Conservation (phyloP, 2,888 invertebrate genomes). For the Hydrotaea diabolus region DNA sequence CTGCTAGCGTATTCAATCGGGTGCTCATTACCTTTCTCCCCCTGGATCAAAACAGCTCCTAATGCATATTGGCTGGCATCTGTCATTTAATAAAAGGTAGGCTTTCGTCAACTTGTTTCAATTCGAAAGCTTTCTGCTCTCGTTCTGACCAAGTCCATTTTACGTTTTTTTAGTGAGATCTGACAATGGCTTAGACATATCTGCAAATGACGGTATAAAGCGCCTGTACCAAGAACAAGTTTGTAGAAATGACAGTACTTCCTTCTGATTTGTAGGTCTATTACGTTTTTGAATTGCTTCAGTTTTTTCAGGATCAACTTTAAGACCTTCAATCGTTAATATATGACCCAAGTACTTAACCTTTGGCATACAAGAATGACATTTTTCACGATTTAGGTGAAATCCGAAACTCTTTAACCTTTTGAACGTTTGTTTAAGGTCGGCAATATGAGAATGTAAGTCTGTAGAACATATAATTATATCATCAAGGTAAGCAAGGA, state of each 20-base stretch:
- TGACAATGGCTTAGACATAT: slow-evolving; percentile 72
- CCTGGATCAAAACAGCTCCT: slow-evolving; percentile 60
- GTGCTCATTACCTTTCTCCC: slow-evolving; percentile 66
- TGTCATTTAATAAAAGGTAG: slow-evolving; percentile 51
- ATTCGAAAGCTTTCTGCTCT: slow-evolving; percentile 63
- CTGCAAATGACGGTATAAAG: slow-evolving; percentile 57
- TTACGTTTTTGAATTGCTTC: slow-evolving; percentile 68
- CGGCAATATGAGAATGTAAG: slow-evolving; percentile 70
- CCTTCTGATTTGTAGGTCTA: slow-evolving; percentile 69
- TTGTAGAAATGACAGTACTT: slow-evolving; percentile 70
- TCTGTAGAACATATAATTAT: no score
- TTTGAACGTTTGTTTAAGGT: slow-evolving; percentile 69
- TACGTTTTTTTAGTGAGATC: slow-evolving; percentile 70
- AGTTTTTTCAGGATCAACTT: slow-evolving; percentile 72
- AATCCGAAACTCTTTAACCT: slow-evolving; percentile 67
- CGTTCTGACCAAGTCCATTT: slow-evolving; percentile 47
- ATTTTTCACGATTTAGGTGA: slow-evolving; percentile 69
- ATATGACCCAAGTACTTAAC: slow-evolving; percentile 74
- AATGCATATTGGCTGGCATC: slow-evolving; percentile 64
- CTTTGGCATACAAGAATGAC: no score
- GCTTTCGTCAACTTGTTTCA: slow-evolving; percentile 51
- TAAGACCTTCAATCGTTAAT: slow-evolving; percentile 71
- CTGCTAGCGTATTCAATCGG: slow-evolving; percentile 72
- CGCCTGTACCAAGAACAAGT: slow-evolving; percentile 73
- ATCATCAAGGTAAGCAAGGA: no score